phyloP scores from a whole-genome alignment of 2,113 vertebrate species.

The Dasyornis broadbenti region DNA sequence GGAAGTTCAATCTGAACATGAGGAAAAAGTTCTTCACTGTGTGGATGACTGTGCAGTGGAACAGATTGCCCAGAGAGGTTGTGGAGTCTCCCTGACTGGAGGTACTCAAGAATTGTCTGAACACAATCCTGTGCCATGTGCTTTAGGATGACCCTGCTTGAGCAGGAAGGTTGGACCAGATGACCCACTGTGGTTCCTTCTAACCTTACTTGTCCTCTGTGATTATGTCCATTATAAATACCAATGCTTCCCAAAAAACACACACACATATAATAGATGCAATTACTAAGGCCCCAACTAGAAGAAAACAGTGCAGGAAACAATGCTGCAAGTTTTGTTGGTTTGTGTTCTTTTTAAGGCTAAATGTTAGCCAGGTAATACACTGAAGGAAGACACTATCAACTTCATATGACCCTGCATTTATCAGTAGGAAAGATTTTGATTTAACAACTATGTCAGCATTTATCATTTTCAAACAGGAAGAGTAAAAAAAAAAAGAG shows the following conservation, averaged over 20 bases:
- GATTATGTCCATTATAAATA: background rate
- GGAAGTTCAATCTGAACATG: background rate
- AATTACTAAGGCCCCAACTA: background rate
- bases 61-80: background rate
- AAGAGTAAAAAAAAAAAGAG: background rate
- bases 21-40: background rate
- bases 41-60: accelerated
- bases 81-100: background rate
- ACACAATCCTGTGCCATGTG: background rate
- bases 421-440: background rate
- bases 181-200: background rate
- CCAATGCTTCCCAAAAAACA: background rate
- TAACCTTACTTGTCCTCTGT: background rate
- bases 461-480: background rate
- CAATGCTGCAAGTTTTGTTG: background rate
- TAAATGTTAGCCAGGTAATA: background rate
- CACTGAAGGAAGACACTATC: background rate
- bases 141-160: background rate
- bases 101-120: background rate
- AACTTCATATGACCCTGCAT: background rate
- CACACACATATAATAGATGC: background rate
- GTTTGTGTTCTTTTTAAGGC: background rate
- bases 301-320: background rate
- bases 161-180: background rate
- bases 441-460: background rate